Percentiles rank a stretch among this genome's conserved stretches.
These are phyloP conservation scores for Aphodius granarius DNA, from an alignment of 2,888 invertebrate species.

Conservation along the genomic window DNA sequence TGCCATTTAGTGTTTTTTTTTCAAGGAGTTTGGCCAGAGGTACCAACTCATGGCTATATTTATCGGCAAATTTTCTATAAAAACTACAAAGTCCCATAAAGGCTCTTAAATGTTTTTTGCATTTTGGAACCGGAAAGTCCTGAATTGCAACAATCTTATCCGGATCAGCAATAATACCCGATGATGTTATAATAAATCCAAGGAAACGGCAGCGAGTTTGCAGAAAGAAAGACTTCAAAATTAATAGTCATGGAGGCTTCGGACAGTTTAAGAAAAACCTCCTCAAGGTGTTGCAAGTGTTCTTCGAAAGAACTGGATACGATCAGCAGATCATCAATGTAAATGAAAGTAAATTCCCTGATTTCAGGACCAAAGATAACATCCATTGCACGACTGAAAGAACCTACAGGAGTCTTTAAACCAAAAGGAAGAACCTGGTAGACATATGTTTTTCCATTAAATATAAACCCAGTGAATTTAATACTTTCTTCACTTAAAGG, in stretches of 20 bases:
- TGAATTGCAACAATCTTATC: constrained; percentile 34
- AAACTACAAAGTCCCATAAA: constrained; percentile 23
- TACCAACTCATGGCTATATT: constrained; percentile 1
- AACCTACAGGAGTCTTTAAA: constrained; percentile 36
- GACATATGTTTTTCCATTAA: constrained; percentile 32
- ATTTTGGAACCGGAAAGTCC: constrained; percentile 9
- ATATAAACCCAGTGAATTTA: constrained; percentile 30
- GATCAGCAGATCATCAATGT: constrained; percentile 43
- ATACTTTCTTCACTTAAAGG: constrained; percentile 33
- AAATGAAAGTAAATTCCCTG: constrained; percentile 34
- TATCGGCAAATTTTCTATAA: constrained; percentile 10
- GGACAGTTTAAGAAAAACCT: background rate
- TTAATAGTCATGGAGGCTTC: constrained; percentile 21
- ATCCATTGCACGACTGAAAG: constrained; percentile 36
- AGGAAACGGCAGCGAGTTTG: constrained; percentile 13
- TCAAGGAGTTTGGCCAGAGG: constrained; percentile 29
- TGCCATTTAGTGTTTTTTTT: constrained; percentile 19
- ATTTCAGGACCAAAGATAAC: constrained; percentile 37
- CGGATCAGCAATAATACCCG: constrained; percentile 23
- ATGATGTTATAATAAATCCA: constrained; percentile 25
- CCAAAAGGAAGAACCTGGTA: constrained; percentile 38
- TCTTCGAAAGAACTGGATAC: constrained; percentile 31
- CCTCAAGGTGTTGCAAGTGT: background rate
- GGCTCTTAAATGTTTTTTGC: constrained; percentile 34
- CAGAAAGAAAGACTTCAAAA: background rate